Evolutionary conservation across 2,888 invertebrate species (phyloP), one percentile per base, ranked within the genome.

Genomic region (Synergus japonicus): DNA sequence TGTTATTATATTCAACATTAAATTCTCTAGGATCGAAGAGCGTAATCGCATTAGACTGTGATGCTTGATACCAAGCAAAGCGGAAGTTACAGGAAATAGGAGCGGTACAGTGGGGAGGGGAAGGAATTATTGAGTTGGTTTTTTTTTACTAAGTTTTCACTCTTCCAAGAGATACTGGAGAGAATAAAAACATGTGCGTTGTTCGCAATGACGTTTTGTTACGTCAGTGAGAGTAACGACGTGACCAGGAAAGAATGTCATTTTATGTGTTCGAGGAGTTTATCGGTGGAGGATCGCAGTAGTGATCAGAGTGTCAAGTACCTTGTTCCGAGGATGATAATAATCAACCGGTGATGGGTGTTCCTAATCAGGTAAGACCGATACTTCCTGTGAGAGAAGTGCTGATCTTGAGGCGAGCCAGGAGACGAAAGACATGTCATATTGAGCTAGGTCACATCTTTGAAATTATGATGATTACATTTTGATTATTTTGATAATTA

Each of bases 271-370:
- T 69, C 65, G 69, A 37, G 67, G 67, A 78, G 77, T 77, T 76
- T 78, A 60, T 79, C 78, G 63, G 43, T 79, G 60, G 73, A 79
- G 77, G 76, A 60, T 64, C 66, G 65, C 77, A 78, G 78, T 79
- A 79, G 65, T 65, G 79, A 81, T 79, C 64, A 76, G 79, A 79
- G 79, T 79, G 69, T 82, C 79, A 65, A 78, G 79, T 76, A 76
- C 76, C 76, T 76, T 76, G 67, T 76, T 78, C 58, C 69, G 67
- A 65, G 77, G 73, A 66, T 64, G 76, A 80, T 76, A 80, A 78
- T 80, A 82, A 79, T 82, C 79, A 79, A 78, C 76, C 37, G 37
- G 64, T 64, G 64, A 64, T 37, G 12, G 64, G 37, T 64, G 8
- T 37, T 66, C 43, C 8, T 15, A 69, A 78, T 64, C 73, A 80